phyloP scores from a whole-genome alignment of 2,113 vertebrate species.

The Porphyrio hochstetteri region DNA sequence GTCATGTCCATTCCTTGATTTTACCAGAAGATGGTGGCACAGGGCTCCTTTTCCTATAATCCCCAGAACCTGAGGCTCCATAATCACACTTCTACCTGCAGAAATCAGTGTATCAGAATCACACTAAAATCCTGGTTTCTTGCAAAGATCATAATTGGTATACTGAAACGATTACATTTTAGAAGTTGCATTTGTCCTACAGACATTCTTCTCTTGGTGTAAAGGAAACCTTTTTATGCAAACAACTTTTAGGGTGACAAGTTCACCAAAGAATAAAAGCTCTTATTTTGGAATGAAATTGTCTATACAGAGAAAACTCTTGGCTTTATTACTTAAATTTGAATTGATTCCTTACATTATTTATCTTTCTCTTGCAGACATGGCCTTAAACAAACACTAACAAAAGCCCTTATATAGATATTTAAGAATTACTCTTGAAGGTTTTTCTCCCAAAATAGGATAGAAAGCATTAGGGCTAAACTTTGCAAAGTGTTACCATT shows the following conservation, averaged over 20 bases:
- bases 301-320: neutral
- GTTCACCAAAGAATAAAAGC: neutral
- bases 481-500: neutral
- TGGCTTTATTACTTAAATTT: neutral
- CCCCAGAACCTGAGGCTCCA: neutral
- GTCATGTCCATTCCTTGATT: slow-evolving; percentile 4
- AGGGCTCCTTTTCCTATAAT: slow-evolving; percentile 4
- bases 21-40: slow-evolving; percentile 61
- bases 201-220: neutral
- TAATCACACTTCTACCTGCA: neutral
- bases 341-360: neutral
- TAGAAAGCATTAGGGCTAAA: neutral
- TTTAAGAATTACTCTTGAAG: neutral
- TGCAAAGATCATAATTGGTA: neutral
- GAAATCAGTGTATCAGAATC: neutral
- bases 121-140: neutral
- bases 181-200: neutral
- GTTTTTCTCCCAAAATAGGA: neutral
- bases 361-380: neutral
- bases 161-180: neutral
- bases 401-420: neutral
- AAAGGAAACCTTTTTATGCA: neutral
- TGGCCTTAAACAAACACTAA: neutral
- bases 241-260: neutral
- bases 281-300: neutral